Conservation (phyloP, 2,797 vertebrate genomes). For the Centropyge bicolor region DNA sequence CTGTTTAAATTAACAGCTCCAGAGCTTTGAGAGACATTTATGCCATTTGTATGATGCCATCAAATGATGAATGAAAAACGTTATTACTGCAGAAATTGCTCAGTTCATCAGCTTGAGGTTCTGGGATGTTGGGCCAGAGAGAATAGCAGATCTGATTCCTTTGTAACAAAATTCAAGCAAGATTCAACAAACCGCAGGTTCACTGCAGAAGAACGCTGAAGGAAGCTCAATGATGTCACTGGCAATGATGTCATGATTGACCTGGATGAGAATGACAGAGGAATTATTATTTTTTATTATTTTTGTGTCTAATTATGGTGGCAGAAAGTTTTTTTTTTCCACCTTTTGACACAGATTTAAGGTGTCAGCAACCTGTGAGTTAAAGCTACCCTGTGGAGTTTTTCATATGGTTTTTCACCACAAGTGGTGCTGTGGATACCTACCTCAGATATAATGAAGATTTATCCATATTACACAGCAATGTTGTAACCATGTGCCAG, state of each 20-base stretch:
- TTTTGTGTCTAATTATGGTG: neutral
- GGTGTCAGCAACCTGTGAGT: neutral
- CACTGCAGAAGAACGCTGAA: neutral
- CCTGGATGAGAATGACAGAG: constrained; percentile 37
- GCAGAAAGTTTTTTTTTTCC: neutral
- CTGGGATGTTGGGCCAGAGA: neutral
- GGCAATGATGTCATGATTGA: neutral
- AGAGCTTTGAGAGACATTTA: neutral
- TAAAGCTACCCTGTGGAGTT: neutral
- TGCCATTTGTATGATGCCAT: neutral
- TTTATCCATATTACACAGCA: constrained; percentile 17
- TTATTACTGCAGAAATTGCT: neutral
- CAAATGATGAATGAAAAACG: neutral
- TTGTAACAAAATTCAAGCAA: neutral
- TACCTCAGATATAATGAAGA: constrained; percentile 33
- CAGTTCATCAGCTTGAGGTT: constrained; percentile 14
- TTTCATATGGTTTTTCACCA: too few relatives aligned
- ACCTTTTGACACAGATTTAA: neutral
- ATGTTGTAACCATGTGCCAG: constrained; percentile 32
- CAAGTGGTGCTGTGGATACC: neutral
- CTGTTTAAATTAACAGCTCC: neutral
- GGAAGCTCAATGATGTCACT: neutral
- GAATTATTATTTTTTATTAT: neutral
- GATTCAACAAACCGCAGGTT: neutral
- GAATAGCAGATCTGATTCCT: neutral